Conservation (phyloP, 2,797 vertebrate species). For the Chaenodraco wilsoni region DNA sequence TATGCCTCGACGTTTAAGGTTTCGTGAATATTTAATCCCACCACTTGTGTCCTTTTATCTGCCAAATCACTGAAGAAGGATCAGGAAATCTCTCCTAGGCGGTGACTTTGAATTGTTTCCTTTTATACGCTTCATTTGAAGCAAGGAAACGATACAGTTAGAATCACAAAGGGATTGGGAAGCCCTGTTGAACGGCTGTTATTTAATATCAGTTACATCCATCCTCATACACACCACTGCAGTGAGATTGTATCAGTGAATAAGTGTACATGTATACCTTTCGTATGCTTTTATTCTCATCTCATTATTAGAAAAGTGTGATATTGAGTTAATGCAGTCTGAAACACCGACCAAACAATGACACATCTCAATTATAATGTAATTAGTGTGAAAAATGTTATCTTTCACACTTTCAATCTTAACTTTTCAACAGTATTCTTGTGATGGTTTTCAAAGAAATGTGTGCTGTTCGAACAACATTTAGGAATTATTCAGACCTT, state of each 20-base stretch:
- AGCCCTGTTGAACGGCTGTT: slow-evolving; percentile 6
- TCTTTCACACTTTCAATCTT: too few species aligned
- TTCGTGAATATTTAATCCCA: slow-evolving; percentile 83
- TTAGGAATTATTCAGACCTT: too few species aligned
- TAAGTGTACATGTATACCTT: background rate
- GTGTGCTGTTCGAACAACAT: background rate
- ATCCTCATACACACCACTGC: background rate
- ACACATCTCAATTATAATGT: background rate
- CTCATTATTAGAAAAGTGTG: slow-evolving; percentile 1
- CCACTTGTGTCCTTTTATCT: slow-evolving; percentile 80
- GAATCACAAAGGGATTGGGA: slow-evolving; percentile 37
- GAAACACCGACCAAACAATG: background rate
- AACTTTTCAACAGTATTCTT: too few species aligned
- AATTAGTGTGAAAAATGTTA: background rate
- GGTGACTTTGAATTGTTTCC: slow-evolving; percentile 70
- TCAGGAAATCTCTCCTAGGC: slow-evolving; percentile 61
- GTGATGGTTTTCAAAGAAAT: too few species aligned
- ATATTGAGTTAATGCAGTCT: slow-evolving; percentile 7
- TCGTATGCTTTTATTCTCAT: background rate
- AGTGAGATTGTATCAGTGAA: background rate
- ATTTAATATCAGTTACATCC: background rate
- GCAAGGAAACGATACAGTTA: slow-evolving; percentile 42
- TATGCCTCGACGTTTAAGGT: slow-evolving; percentile 62
- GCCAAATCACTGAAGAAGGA: slow-evolving; percentile 65
- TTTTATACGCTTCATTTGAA: slow-evolving; percentile 73